These are phyloP conservation scores for Meiosimyza decipiens DNA, from an alignment of 2,888 invertebrate genomes.

Conservation along the genomic window DNA sequence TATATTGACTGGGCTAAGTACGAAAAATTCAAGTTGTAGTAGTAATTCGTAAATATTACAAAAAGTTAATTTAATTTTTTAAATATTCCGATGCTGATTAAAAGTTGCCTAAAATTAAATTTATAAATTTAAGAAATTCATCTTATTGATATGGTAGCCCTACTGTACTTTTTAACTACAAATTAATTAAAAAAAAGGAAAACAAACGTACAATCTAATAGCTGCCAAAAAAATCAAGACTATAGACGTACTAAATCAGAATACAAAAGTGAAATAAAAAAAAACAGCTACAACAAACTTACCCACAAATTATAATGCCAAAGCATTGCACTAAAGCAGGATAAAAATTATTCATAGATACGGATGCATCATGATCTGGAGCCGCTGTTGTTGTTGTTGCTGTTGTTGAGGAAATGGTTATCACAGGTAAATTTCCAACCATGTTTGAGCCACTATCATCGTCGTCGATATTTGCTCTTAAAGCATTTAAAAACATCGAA, in stretches of 20 bases:
- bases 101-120: background rate
- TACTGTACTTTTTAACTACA: no score
- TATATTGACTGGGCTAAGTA: no score
- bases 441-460: background rate
- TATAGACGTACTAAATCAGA: background rate
- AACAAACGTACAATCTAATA: background rate
- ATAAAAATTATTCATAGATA: slow-evolving; percentile 82
- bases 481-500: slow-evolving; percentile 12
- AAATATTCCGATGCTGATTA: background rate
- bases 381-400: slow-evolving; percentile 42
- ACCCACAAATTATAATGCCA: slow-evolving; percentile 90
- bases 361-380: slow-evolving; percentile 54
- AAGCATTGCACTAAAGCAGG: slow-evolving; percentile 93
- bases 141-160: no score
- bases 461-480: background rate
- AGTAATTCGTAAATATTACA: no score
- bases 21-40: no score
- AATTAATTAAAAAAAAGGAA: no score
- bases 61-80: no score
- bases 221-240: background rate
- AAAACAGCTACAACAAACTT: slow-evolving; percentile 64
- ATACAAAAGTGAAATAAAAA: background rate
- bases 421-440: background rate
- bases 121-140: background rate
- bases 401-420: background rate